Percentiles rank a stretch among this genome's conserved stretches.
These are phyloP conservation scores for Pelecanoides urinatrix DNA, from an alignment of 2,113 vertebrate genomes.

Conservation along the genomic window DNA sequence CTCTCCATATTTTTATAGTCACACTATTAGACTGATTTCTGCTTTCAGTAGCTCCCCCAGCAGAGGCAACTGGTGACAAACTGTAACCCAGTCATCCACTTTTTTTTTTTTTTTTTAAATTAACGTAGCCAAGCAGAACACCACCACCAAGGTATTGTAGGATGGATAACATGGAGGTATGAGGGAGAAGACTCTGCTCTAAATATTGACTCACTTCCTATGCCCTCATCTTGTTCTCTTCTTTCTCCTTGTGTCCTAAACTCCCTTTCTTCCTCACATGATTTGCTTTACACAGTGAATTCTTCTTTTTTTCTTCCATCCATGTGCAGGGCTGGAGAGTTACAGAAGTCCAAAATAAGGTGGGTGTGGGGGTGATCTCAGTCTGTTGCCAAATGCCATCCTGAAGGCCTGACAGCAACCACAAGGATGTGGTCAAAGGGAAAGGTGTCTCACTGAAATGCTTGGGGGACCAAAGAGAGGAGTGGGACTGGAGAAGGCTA, in stretches of 20 bases:
- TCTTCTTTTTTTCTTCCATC: background rate
- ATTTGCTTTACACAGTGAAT: background rate
- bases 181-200: background rate
- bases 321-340: background rate
- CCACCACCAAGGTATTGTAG: background rate
- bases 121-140: background rate
- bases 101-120: background rate
- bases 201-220: background rate
- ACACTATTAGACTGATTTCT: background rate
- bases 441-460: background rate
- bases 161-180: background rate
- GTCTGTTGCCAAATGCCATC: background rate
- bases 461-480: background rate
- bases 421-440: background rate
- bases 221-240: background rate
- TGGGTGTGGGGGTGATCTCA: background rate
- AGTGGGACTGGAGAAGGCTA: background rate
- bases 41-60: background rate
- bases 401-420: background rate
- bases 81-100: background rate
- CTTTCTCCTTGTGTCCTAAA: background rate
- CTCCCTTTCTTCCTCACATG: background rate
- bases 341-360: background rate
- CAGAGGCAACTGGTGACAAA: background rate
- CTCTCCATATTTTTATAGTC: background rate